These are phyloP conservation scores for Ormyrus thymus DNA, from an alignment of 2,888 invertebrate species.

Conservation along the genomic window DNA sequence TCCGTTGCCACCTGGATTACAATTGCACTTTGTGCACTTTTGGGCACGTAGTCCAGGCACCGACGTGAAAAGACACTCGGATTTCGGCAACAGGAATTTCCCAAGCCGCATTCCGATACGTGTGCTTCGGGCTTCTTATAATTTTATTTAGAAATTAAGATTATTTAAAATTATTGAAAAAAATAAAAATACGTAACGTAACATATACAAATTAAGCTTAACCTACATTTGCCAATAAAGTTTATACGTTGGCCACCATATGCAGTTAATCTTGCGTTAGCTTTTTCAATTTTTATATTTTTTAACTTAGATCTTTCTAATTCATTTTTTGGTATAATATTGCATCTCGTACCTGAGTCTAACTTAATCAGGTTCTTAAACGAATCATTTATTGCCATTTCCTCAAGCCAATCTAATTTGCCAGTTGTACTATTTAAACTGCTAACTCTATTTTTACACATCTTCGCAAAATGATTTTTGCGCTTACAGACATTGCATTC, in stretches of 20 bases:
- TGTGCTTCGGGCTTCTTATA: no score
- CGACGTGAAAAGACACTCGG: no score
- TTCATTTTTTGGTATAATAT: conserved; percentile 15
- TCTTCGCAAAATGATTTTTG: conserved; percentile 53
- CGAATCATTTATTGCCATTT: conserved; percentile 16
- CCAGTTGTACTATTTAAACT: not conserved
- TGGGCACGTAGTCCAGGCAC: no score
- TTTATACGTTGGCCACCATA: not conserved
- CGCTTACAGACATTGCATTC: conserved; percentile 51
- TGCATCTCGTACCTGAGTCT: conserved; percentile 47
- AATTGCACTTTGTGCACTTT: no score
- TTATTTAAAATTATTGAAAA: no score
- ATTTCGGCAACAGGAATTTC: no score
- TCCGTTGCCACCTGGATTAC: no score
- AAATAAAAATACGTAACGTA: no score
- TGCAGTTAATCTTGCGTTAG: not conserved
- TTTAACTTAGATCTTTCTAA: conserved; percentile 18
- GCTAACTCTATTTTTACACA: conserved; percentile 29
- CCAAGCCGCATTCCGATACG: no score
- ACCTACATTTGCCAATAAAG: conserved; percentile 14
- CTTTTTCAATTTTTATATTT: not conserved
- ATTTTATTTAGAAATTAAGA: no score
- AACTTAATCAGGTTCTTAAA: conserved; percentile 39
- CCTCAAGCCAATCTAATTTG: conserved; percentile 2
- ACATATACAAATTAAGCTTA: not conserved